Evolutionary conservation across 2,888 invertebrate genomes (phyloP).

Genomic region (Lordiphosa andalusiaca): DNA sequence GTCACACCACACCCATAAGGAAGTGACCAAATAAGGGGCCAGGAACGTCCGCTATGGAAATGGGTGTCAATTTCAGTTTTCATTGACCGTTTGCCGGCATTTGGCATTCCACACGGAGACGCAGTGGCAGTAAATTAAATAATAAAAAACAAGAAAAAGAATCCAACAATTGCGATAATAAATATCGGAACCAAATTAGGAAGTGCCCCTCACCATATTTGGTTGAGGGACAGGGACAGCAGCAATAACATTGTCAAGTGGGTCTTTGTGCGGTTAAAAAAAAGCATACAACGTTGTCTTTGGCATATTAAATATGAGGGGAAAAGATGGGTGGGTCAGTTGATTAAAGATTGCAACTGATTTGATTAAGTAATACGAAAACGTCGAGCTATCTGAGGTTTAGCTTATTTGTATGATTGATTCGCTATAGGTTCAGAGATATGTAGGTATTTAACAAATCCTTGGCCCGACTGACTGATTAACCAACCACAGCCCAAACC

Average conservation of each 20-base stretch:
- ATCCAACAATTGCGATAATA: conserved; percentile 42
- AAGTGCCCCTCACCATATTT: conserved; percentile 61
- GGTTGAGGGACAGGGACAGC: conserved; percentile 23
- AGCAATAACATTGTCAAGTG: conserved; percentile 39
- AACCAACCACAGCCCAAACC: too few relatives aligned
- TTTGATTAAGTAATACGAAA: too few relatives aligned
- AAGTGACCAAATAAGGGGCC: conserved; percentile 39
- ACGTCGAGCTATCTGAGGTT: too few relatives aligned
- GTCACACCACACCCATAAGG: conserved; percentile 33
- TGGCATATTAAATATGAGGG: conserved; percentile 60
- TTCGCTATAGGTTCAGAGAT: too few relatives aligned
- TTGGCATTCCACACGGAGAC: conserved; percentile 56
- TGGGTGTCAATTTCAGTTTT: conserved; percentile 61
- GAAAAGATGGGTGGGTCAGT: background rate
- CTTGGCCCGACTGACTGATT: too few relatives aligned
- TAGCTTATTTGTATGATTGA: too few relatives aligned
- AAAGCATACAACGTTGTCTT: conserved; percentile 47
- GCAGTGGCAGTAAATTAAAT: conserved; percentile 54
- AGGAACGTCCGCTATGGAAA: conserved; percentile 56
- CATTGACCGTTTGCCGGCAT: conserved; percentile 33
- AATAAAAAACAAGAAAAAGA: conserved; percentile 37
- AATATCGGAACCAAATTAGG: conserved; percentile 71
- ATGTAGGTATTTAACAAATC: too few relatives aligned
- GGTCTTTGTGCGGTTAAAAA: conserved; percentile 46
- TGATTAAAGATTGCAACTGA: too few relatives aligned